These are phyloP conservation scores for Stegodyphus dumicola DNA, from an alignment of 1,140 invertebrate genomes.

Conservation along the genomic window DNA sequence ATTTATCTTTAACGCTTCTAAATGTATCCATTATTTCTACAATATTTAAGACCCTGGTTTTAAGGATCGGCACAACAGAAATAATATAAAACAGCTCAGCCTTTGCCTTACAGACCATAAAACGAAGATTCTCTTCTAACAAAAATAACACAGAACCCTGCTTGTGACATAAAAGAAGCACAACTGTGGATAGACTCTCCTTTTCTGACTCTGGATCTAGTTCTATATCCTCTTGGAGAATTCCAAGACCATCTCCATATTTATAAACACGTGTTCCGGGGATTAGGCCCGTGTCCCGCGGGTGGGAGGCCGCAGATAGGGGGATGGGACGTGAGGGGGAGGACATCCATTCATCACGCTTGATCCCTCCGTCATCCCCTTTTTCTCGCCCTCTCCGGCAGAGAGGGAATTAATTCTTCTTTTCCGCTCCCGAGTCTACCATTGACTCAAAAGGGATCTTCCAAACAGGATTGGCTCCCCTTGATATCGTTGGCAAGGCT, in stretches of 20 bases:
- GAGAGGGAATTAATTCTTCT: conserved; percentile 43
- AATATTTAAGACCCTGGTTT: too few species aligned
- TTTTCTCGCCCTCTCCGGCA: neutral
- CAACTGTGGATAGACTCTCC: too few species aligned
- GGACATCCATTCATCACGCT: conserved; percentile 44
- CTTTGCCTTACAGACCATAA: too few species aligned
- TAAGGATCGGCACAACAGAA: too few species aligned
- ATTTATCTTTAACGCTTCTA: too few species aligned
- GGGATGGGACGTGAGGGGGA: neutral
- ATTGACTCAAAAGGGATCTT: conserved; percentile 8
- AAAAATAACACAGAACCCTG: too few species aligned
- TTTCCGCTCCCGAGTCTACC: conserved; percentile 20
- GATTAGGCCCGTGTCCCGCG: conserved; percentile 42
- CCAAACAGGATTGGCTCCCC: conserved; percentile 41
- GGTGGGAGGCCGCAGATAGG: neutral
- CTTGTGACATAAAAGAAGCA: too few species aligned
- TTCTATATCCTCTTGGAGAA: neutral
- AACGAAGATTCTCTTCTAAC: too few species aligned
- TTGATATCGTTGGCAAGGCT: neutral
- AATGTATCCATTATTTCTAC: too few species aligned
- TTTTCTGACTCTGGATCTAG: too few species aligned
- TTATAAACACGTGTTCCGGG: conserved; percentile 58
- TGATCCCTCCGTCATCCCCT: conserved; percentile 31
- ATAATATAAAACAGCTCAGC: too few species aligned
- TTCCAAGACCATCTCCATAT: conserved; percentile 46